phyloP scores from a whole-genome alignment of 1,140 invertebrate species.

The Bombus balteatus region DNA sequence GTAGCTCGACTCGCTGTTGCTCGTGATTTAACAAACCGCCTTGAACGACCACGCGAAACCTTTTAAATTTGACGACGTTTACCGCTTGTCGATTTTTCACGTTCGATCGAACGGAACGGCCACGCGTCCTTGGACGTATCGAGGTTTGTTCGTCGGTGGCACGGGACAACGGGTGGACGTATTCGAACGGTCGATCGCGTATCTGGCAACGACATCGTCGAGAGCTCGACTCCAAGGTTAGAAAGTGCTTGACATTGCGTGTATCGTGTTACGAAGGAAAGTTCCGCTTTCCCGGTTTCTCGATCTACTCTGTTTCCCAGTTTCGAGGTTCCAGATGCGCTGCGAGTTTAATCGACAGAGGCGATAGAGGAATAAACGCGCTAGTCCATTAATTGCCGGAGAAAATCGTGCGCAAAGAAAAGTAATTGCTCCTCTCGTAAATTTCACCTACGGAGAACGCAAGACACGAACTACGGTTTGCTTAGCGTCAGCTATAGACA shows the following conservation, averaged over 20 bases:
- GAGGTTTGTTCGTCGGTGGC: too few relatives aligned
- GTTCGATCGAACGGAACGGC: too few relatives aligned
- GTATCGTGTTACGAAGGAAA: conserved; percentile 5
- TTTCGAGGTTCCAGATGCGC: background rate
- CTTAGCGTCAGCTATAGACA: background rate
- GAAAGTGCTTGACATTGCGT: conserved; percentile 35
- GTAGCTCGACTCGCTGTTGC: too few relatives aligned
- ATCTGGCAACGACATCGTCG: background rate
- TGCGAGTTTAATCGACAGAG: background rate
- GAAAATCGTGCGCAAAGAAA: conserved; percentile 9
- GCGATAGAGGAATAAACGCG: background rate
- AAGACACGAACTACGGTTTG: background rate
- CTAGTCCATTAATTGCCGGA: background rate
- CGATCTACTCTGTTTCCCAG: conserved; percentile 42
- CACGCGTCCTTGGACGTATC: too few relatives aligned
- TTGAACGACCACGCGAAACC: too few relatives aligned
- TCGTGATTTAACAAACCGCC: too few relatives aligned
- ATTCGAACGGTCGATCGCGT: background rate
- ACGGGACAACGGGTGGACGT: background rate
- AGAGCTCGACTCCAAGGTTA: conserved; percentile 6
- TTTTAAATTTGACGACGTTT: too few relatives aligned
- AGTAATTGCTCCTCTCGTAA: background rate
- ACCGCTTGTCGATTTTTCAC: too few relatives aligned
- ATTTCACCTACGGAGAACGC: background rate
- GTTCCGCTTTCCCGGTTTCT: conserved; percentile 43